These are phyloP conservation scores for Tortricodes alternella DNA, from an alignment of 2,888 invertebrate genomes.

Conservation along the genomic window DNA sequence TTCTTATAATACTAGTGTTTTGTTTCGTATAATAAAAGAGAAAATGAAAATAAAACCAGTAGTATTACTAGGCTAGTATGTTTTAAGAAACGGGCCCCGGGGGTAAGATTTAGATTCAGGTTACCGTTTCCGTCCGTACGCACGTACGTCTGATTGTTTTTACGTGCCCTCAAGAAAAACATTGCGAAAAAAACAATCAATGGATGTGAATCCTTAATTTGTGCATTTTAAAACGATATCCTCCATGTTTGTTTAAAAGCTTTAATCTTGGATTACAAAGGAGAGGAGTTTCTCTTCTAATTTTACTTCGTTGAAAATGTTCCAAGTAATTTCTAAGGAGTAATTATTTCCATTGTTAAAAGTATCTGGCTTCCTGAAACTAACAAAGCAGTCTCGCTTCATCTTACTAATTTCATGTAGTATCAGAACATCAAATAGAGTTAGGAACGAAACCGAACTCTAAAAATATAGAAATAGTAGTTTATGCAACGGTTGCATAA, in stretches of 20 bases:
- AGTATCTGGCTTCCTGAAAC: slow-evolving; percentile 18
- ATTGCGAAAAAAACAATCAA: neutral
- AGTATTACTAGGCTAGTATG: no score
- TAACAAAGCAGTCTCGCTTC: slow-evolving; percentile 12
- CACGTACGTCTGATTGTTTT: no score
- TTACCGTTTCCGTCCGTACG: no score
- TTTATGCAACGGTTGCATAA: no score
- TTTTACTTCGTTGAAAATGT: slow-evolving; percentile 16
- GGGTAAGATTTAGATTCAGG: neutral
- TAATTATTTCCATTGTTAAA: slow-evolving; percentile 26
- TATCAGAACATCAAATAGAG: neutral
- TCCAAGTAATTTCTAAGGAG: slow-evolving; percentile 2
- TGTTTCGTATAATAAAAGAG: no score
- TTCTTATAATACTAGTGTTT: no score
- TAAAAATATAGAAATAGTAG: no score
- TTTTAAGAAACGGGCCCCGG: no score
- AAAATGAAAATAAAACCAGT: no score
- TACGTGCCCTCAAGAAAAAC: neutral
- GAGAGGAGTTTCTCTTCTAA: slow-evolving; percentile 19
- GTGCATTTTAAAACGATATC: slow-evolving; percentile 14
- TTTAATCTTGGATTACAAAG: slow-evolving; percentile 25
- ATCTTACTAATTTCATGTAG: neutral
- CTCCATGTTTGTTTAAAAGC: slow-evolving; percentile 15
- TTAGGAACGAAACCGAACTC: neutral
- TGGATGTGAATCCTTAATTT: neutral